phyloP scores from a whole-genome alignment of 1,140 invertebrate genomes.

The Procambarus virginalis region DNA sequence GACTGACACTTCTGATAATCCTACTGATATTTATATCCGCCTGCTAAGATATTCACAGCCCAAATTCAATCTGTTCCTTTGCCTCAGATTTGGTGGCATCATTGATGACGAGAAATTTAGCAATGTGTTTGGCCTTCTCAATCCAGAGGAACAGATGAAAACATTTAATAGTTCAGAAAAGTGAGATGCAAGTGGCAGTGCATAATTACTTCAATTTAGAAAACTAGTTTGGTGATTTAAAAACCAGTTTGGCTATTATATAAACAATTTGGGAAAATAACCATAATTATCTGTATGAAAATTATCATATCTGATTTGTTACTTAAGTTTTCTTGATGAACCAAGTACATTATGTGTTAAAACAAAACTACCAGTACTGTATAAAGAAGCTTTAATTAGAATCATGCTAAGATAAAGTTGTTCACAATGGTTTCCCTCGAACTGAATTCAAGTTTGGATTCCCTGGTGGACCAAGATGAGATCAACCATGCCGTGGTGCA shows the following conservation, averaged over 20 bases:
- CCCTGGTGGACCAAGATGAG: conserved; percentile 69
- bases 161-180: background rate
- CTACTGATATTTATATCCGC: conserved; percentile 24
- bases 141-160: background rate
- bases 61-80: conserved; percentile 36
- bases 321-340: no score
- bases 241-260: no score
- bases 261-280: background rate
- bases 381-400: background rate
- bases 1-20: conserved; percentile 27
- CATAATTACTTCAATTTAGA: background rate
- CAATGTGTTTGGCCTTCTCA: conserved; percentile 34
- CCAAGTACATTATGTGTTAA: no score
- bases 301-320: no score
- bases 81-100: conserved; percentile 61
- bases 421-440: conserved; percentile 1
- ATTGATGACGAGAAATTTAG: conserved; percentile 35
- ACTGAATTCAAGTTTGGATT: conserved; percentile 14
- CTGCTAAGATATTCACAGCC: conserved; percentile 35
- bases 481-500: conserved; percentile 75
- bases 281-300: background rate
- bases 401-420: background rate
- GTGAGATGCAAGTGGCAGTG: background rate
- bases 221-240: background rate
- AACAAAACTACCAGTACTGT: no score